Evolutionary conservation across 2,888 invertebrate genomes (phyloP), one percentile per base, ranked within the genome.

Genomic region (Cephus pygmeus): DNA sequence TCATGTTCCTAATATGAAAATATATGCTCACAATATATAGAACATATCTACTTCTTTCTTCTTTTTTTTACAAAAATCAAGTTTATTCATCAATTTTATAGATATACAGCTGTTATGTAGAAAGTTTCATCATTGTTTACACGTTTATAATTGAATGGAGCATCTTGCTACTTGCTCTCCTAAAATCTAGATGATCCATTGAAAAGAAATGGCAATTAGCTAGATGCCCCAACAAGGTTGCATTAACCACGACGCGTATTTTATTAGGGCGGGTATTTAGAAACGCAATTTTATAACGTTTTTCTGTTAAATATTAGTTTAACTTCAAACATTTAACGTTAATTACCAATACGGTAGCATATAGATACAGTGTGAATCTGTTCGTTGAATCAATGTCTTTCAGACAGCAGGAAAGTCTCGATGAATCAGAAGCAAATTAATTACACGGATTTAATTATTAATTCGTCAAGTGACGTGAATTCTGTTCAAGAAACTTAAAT

Each of bases 41-140:
- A 40, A 40, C 40, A 40, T 40, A 15, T 40, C 15, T 40, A 4
- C 6, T 15, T 74, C 36, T 30, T 56, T 73, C 69, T 71, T 36
- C 1, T 31, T 77, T 73, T 77, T 75, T 75, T 87, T 90, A 90
- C 84, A 90, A 90, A 90, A 90, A 90, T 88, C 85, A 88, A 90
- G 87, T 90, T 90, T 90, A 90, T 90, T 90, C 85, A 83, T 90
- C 86, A 88, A 88, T 89, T 88, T 88, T 87, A 88, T 89, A 88
- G 88, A 89, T 87, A 85, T 88, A 90, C 87, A 90, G 86, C 81
- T 87, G 85, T 88, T 89, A 90, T 84, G 88, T 90, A 90, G 87
- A 90, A 90, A 90, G 87, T 89, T 88, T 86, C 83, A 84, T 85
- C 84, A 85, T 85, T 80, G 81, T 87, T 88, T 87, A 87, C 85